Evolutionary conservation across 2,888 invertebrate genomes (phyloP).

Genomic region (Ectropis crepuscularia): DNA sequence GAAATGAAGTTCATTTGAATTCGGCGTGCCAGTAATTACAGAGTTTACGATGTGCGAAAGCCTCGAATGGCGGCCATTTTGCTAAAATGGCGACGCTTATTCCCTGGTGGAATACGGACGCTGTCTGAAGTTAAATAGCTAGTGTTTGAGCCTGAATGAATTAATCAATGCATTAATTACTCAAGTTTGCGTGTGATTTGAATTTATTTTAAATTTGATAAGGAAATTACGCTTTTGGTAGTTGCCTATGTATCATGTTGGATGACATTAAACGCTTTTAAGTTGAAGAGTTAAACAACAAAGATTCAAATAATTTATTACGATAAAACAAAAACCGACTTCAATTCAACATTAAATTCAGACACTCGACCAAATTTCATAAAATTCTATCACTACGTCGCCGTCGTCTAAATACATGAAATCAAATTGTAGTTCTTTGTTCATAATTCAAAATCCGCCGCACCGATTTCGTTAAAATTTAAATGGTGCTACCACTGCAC

Average conservation of each 20-base stretch:
- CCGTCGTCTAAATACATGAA: too few species aligned
- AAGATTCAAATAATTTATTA: too few species aligned
- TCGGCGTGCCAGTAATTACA: conserved; percentile 79
- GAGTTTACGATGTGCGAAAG: conserved; percentile 82
- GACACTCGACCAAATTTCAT: too few species aligned
- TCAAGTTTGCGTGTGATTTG: conserved; percentile 48
- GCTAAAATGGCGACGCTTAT: conserved; percentile 59
- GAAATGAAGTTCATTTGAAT: conserved; percentile 83
- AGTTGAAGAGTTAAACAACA: too few species aligned
- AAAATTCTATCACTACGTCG: too few species aligned
- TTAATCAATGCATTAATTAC: conserved; percentile 75
- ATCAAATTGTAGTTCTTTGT: too few species aligned
- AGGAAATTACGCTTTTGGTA: background rate
- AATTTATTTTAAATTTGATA: conserved; percentile 29
- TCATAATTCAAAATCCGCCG: too few species aligned
- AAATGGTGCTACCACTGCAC: too few species aligned
- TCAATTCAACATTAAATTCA: too few species aligned
- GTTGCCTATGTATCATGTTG: background rate
- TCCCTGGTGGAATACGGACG: conserved; percentile 56
- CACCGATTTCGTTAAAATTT: too few species aligned
- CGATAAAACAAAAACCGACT: too few species aligned
- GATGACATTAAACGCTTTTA: too few species aligned
- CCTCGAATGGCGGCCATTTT: conserved; percentile 61
- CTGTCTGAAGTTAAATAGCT: conserved; percentile 65
- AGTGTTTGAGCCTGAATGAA: conserved; percentile 68